Evolutionary conservation across 2,888 invertebrate species (phyloP), one percentile per base, ranked within the genome.

Genomic region (Drosophila nr. medialis): DNA sequence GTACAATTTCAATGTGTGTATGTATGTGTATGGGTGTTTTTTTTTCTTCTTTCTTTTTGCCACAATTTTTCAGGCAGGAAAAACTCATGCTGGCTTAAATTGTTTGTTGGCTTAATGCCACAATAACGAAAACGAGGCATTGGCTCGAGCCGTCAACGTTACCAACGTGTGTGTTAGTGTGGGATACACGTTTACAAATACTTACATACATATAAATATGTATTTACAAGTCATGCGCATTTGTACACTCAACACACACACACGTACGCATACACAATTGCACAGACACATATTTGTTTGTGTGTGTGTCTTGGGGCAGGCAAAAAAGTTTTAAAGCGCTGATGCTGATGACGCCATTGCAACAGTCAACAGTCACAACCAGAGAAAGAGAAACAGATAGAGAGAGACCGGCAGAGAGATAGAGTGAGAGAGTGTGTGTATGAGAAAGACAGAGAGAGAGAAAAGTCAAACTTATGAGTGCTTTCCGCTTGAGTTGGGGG

Each of bases 61-160:
- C 85, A 89, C 82, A 80, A 84, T 80, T 86, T 86, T 64, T 75
- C 70, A 84, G 74, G 77, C 86, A 79, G 89, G 83, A 87, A 86
- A 89, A 86, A 82, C 77, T 78, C 77, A 76, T 80, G 83, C 76
- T 89, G 88, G 83, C 81, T 89, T 85, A 87, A 87, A 89, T 89
- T 87, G 89, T 89, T 89, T 85, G 86, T 82, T 85, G 86, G 90
- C 84, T 84, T 81, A 84, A 86, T 84, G 84, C 84, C 84, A 84
- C 80, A 83, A 83, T 81, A 82, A 79, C 78, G 76, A 80, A 80
- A 75, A 77, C 83, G 81, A 77, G 66, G 77, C 77, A 75, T 64
- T 76, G 80, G 80, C 80, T 83, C 75, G 72, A 79, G 80, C 72
- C 77, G 77, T 66, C 83, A 65, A 69, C 50, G 24, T 64, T 42